Evolutionary conservation across 2,888 invertebrate genomes (phyloP).

Genomic region (Eremobia ochroleuca): DNA sequence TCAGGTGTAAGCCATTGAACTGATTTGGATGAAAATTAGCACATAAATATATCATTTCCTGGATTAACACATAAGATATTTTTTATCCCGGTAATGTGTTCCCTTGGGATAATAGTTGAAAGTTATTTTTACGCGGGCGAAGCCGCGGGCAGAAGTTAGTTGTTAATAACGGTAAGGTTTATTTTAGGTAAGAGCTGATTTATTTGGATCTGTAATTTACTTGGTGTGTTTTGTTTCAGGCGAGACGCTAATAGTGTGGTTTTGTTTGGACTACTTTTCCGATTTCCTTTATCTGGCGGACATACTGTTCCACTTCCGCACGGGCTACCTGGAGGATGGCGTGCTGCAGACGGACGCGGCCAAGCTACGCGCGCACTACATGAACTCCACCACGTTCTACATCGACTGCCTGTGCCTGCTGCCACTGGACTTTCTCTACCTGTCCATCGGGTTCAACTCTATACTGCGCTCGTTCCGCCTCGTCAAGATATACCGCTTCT

Average conservation of each 20-base stretch:
- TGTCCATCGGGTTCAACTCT: slow-evolving; percentile 99
- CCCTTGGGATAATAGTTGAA: no score
- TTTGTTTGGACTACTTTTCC: slow-evolving; percentile 98
- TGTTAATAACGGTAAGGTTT: slow-evolving; percentile 12
- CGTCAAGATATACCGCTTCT: slow-evolving; percentile 99
- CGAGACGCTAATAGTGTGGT: slow-evolving; percentile 98
- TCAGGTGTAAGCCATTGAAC: no score
- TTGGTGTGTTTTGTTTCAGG: slow-evolving; percentile 89
- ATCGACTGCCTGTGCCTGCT: slow-evolving; percentile 99
- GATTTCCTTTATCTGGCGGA: slow-evolving; percentile 99
- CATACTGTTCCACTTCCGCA: slow-evolving; percentile 99
- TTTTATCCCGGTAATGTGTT: no score
- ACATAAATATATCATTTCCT: no score
- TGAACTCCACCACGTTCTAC: slow-evolving; percentile 99
- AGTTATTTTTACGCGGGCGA: no score
- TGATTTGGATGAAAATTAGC: no score
- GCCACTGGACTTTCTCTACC: slow-evolving; percentile 99
- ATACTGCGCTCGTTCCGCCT: slow-evolving; percentile 98
- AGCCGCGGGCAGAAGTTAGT: no score
- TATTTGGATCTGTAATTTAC: slow-evolving; percentile 9
- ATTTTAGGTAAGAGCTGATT: not conserved
- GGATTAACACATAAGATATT: no score
- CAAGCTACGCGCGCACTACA: slow-evolving; percentile 98
- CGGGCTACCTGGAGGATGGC: slow-evolving; percentile 99
- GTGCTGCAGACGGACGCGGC: slow-evolving; percentile 98